phyloP scores from a whole-genome alignment of 2,888 invertebrate species.

The Lagria hirta region DNA sequence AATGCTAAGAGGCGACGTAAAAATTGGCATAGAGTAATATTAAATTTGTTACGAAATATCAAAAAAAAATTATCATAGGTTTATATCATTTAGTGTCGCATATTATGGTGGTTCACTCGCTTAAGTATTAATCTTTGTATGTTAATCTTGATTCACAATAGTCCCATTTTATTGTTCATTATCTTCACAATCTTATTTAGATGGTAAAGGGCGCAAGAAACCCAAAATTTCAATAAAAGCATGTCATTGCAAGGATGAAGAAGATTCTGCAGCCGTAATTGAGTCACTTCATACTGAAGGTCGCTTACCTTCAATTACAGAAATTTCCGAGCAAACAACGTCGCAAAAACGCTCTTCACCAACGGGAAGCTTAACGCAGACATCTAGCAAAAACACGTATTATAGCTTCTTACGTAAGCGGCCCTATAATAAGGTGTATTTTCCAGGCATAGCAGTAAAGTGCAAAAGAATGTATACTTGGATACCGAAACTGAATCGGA shows the following conservation, averaged over 20 bases:
- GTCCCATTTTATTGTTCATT: too few relatives aligned
- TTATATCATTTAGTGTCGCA: too few relatives aligned
- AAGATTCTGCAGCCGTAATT: not conserved
- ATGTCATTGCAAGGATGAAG: slow-evolving; percentile 5
- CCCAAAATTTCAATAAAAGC: not conserved
- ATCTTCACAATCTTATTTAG: not conserved
- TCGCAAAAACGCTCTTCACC: not conserved
- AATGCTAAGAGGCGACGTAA: too few relatives aligned
- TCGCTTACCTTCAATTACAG: slow-evolving; percentile 10
- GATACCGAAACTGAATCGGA: not conserved
- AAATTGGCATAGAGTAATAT: too few relatives aligned
- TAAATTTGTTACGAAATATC: not conserved
- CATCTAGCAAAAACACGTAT: too few relatives aligned
- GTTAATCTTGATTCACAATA: too few relatives aligned
- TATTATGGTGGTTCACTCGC: too few relatives aligned
- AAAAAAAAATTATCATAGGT: too few relatives aligned
- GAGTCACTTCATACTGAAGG: slow-evolving; percentile 5
- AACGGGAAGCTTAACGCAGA: too few relatives aligned
- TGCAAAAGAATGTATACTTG: not conserved
- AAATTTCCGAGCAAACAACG: slow-evolving; percentile 4
- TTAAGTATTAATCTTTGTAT: too few relatives aligned
- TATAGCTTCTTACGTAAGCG: too few relatives aligned
- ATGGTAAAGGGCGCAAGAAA: not conserved
- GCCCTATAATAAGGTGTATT: too few relatives aligned
- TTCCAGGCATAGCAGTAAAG: not conserved